A percentile compares a stretch with the other conserved stretches of the same genome.
Conservation (phyloP, 2,797 vertebrate genomes). For the Eupleurogrammus muticus region DNA sequence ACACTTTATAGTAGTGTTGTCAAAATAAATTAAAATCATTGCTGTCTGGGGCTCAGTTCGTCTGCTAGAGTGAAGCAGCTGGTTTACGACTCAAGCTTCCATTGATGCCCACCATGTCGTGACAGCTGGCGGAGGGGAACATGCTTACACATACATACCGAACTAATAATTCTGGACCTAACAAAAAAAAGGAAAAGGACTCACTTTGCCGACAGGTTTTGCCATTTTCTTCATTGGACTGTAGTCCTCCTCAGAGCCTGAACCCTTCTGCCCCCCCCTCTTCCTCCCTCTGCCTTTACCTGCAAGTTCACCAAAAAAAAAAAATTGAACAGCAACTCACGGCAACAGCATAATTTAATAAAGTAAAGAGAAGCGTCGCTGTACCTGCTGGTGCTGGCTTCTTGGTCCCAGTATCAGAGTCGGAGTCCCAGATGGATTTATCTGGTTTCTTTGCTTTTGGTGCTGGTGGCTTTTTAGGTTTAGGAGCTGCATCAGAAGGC, state of each 20-base stretch:
- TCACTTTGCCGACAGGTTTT: constrained; percentile 87
- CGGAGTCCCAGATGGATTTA: constrained; percentile 92
- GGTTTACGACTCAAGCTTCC: too few species aligned
- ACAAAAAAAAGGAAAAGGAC: constrained; percentile 27
- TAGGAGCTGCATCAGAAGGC: constrained; percentile 83
- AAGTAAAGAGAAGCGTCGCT: not conserved
- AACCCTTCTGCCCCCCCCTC: constrained; percentile 86
- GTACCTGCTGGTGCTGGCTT: constrained; percentile 87
- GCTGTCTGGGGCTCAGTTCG: too few species aligned
- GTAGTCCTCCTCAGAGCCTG: constrained; percentile 94
- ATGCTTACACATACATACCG: too few species aligned
- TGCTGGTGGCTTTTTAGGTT: constrained; percentile 88
- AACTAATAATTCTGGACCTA: too few species aligned
- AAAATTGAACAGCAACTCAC: not conserved
- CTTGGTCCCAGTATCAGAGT: constrained; percentile 93
- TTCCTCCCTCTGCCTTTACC: constrained; percentile 96
- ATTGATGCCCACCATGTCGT: too few species aligned
- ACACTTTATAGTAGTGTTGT: not conserved
- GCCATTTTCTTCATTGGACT: constrained; percentile 90
- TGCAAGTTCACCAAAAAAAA: constrained; percentile 45
- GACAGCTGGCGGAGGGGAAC: too few species aligned
- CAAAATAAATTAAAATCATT: too few species aligned
- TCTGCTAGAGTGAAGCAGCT: too few species aligned
- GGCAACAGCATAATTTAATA: not conserved
- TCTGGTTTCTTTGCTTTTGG: constrained; percentile 95